A percentile compares a stretch with the other conserved stretches of the same genome.
Evolutionary conservation across 2,888 invertebrate genomes (phyloP).

Genomic region (Stenodema calcarata): DNA sequence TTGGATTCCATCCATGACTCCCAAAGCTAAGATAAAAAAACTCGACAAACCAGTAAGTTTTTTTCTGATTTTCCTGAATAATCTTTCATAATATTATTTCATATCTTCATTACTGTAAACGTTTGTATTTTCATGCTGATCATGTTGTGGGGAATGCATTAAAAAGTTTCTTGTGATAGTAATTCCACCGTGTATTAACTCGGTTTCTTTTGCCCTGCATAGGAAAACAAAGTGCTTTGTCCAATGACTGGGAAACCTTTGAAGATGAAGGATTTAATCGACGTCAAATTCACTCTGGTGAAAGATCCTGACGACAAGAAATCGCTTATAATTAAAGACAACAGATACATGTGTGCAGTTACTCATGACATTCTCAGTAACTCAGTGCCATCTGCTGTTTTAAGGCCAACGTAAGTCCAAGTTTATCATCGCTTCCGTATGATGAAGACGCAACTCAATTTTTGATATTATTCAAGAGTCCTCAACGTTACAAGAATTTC

Average conservation of each 20-base stretch:
- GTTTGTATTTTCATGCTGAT: background rate
- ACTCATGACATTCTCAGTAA: constrained; percentile 95
- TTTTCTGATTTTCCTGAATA: too few species aligned
- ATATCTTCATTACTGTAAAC: too few species aligned
- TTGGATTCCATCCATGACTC: constrained; percentile 95
- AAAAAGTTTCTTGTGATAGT: background rate
- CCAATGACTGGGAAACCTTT: constrained; percentile 85
- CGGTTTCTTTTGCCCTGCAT: constrained; percentile 17
- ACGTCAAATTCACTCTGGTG: constrained; percentile 89
- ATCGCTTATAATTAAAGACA: constrained; percentile 85
- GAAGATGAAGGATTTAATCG: constrained; percentile 89
- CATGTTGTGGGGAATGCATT: too few species aligned
- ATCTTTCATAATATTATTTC: too few species aligned
- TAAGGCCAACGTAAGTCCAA: constrained; percentile 79
- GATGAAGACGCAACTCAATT: too few species aligned
- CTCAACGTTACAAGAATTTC: too few species aligned
- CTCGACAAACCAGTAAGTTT: constrained; percentile 75
- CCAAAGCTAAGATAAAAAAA: constrained; percentile 77
- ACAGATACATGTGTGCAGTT: constrained; percentile 96
- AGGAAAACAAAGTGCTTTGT: constrained; percentile 78
- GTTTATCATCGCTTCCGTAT: too few species aligned
- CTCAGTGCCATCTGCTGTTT: constrained; percentile 91
- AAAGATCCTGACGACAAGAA: constrained; percentile 87
- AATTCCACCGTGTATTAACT: background rate
- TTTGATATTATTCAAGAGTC: too few species aligned